Evolutionary conservation across 2,113 vertebrate species (phyloP).

Genomic region (Setophaga kirtlandii): DNA sequence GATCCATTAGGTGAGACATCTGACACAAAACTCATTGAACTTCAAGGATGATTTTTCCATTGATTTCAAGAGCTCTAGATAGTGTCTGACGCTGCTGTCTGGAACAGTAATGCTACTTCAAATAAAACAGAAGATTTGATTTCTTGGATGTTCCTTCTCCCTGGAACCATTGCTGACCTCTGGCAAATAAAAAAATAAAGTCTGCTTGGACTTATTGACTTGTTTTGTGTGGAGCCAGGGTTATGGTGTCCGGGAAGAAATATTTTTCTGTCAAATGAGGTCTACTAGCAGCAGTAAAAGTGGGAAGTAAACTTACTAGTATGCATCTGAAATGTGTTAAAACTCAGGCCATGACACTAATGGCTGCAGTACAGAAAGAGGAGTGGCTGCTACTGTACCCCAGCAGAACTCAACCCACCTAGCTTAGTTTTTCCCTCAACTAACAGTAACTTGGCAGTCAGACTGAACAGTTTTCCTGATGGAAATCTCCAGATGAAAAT

Average conservation of each 20-base stretch:
- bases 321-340: neutral
- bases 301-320: neutral
- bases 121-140: neutral
- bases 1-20: neutral
- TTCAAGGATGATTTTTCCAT: neutral
- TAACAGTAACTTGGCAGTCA: neutral
- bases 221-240: neutral
- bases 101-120: neutral
- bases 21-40: neutral
- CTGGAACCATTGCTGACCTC: neutral
- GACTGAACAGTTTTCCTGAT: neutral
- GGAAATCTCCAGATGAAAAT: neutral
- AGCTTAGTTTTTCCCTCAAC: neutral
- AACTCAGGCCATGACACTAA: neutral
- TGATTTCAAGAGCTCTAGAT: neutral
- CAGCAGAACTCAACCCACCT: neutral
- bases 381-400: neutral
- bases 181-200: neutral
- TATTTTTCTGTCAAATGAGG: neutral
- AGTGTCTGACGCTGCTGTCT: neutral
- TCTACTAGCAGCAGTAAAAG: neutral
- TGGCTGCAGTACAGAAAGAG: neutral
- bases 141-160: neutral
- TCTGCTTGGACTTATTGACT: neutral
- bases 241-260: neutral